Conservation (phyloP, 1,140 invertebrate genomes). For the Anastrepha ludens region DNA sequence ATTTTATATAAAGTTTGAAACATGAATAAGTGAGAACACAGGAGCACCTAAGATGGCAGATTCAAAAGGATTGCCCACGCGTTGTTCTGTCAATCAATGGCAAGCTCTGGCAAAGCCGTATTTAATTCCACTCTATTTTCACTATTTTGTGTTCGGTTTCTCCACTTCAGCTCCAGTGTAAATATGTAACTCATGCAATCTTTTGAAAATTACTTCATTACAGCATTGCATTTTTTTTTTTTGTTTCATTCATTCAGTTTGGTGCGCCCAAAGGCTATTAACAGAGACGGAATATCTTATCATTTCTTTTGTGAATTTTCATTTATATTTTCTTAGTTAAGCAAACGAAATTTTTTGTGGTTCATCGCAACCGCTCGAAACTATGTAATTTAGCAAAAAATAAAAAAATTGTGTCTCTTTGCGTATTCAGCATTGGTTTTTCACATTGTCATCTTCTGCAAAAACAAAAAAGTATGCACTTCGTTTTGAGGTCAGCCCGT, state of each 20-base stretch:
- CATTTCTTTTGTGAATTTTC: not conserved
- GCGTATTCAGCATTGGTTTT: not conserved
- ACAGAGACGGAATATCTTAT: not conserved
- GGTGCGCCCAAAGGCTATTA: not conserved
- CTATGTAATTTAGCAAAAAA: not conserved
- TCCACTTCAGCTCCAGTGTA: too few species aligned
- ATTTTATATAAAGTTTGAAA: too few species aligned
- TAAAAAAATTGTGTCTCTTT: too few species aligned
- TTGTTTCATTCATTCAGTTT: not conserved
- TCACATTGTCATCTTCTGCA: not conserved
- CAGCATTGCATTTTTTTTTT: too few species aligned
- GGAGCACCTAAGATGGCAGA: too few species aligned
- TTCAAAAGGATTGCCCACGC: too few species aligned
- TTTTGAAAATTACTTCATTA: not conserved
- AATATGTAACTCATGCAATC: too few species aligned
- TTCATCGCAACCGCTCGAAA: not conserved
- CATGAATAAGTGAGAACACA: too few species aligned
- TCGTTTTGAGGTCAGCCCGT: not conserved
- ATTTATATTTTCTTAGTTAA: not conserved
- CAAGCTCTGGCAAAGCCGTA: too few species aligned
- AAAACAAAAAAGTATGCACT: not conserved
- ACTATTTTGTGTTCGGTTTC: too few species aligned
- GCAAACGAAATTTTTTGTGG: not conserved
- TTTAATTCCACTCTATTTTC: too few species aligned
- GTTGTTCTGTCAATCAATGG: too few species aligned